Evolutionary conservation across 2,113 vertebrate genomes (phyloP), one percentile per base, ranked within the genome.

Genomic region (Hippocampus mohnikei): DNA sequence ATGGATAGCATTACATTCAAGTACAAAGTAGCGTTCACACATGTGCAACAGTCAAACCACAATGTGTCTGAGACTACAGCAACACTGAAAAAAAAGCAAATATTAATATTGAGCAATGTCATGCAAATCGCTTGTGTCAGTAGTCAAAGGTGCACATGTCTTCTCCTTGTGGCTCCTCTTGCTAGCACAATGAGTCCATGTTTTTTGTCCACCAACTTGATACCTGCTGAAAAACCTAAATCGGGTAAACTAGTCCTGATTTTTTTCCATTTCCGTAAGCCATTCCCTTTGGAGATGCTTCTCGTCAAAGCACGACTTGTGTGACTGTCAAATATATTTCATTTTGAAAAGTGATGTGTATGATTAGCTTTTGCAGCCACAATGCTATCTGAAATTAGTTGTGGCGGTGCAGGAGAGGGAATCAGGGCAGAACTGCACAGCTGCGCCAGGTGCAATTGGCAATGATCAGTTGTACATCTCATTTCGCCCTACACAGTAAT

Each of bases 371-470:
- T 72, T 72, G 63, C 73, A 76, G 75, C 69, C 72, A 60, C 77
- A 50, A 66, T 69, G 72, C 82, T 85, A 87, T 88, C 83, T 87
- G 77, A 84, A 90, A 88, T 87, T 72, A 75, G 71, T 76, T 84
- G 79, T 9, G n/a, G 59, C 67, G 21, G 44, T 71, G 44, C 13
- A 7, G 58, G n/a, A 41, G 1, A 67, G 60, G 76, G 68, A 33
- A 23, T 8, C 0, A 25, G 42, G 42, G 62, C 41, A 48, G 69
- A 55, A 74, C 64, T 63, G 78, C 77, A 66, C 82, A 83, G 84
- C 75, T 86, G 79, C 41, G 70, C 41, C 72, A 33, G 65, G 79
- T 84, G 66, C 78, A 78, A 70, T 77, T 74, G 80, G 79, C 73
- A 68, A 0, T 73, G 82, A 82, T 81, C 69, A 70, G 71, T 80